Evolutionary conservation across 2,888 invertebrate species (phyloP).

Genomic region (Idaea biselata): DNA sequence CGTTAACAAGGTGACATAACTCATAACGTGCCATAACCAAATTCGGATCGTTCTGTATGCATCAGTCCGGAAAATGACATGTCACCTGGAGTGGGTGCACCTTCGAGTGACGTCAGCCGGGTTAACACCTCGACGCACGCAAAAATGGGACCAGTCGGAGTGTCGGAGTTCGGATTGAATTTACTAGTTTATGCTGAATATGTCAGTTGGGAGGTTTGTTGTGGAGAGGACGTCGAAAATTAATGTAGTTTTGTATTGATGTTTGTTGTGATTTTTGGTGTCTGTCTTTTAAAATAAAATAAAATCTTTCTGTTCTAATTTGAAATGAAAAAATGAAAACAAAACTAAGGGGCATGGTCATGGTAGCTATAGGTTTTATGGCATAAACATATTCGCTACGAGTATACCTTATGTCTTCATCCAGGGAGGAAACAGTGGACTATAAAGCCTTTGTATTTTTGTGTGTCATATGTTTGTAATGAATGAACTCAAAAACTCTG

Average conservation of each 20-base stretch:
- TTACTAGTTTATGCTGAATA: neutral
- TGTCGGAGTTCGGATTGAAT: neutral
- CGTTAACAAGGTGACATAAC: constrained; percentile 38
- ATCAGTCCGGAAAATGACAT: constrained; percentile 71
- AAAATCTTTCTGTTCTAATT: no score
- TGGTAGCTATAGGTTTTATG: no score
- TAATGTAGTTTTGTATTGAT: neutral
- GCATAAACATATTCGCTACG: no score
- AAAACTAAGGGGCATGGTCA: no score
- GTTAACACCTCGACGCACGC: constrained; percentile 29
- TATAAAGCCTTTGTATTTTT: no score
- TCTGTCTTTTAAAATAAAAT: no score
- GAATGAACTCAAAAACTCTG: no score
- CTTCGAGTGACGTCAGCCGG: constrained; percentile 36
- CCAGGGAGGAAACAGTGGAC: no score
- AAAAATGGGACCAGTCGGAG: neutral
- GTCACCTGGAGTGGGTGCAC: constrained; percentile 47
- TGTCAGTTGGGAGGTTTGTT: neutral
- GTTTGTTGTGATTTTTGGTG: neutral
- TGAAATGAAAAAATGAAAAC: no score
- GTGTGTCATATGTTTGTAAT: no score
- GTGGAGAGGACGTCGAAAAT: neutral
- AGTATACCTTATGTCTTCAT: no score
- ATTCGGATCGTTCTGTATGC: constrained; percentile 44
- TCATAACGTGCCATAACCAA: constrained; percentile 36